phyloP scores from a whole-genome alignment of 2,113 vertebrate genomes.

The Sinocyclocheilus anophthalmus region DNA sequence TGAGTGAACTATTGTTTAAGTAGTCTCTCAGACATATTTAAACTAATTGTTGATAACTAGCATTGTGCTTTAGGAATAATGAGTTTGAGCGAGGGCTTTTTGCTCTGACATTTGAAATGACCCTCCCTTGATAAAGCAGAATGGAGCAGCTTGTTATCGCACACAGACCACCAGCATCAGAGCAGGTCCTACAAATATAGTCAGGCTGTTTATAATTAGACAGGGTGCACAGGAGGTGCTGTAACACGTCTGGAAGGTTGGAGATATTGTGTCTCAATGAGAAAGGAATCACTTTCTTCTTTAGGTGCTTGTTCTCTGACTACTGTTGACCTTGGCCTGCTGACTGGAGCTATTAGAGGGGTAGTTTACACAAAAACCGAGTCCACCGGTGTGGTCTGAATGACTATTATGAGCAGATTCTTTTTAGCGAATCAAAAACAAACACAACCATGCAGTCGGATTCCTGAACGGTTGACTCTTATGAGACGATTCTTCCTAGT shows the following conservation, averaged over 20 bases:
- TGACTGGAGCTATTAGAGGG: background rate
- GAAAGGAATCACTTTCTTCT: conserved; percentile 3
- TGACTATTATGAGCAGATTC: background rate
- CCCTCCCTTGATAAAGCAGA: conserved; percentile 13
- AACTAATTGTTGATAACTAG: background rate
- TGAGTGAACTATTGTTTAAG: background rate
- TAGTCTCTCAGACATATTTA: background rate
- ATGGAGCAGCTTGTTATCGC: background rate
- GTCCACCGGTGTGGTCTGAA: background rate
- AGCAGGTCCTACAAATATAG: background rate
- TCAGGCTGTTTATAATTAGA: conserved; percentile 34
- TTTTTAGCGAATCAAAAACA: background rate
- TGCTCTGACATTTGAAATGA: conserved; percentile 36
- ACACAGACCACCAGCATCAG: background rate
- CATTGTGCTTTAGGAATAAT: background rate
- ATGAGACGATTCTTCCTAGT: background rate
- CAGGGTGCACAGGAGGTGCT: background rate
- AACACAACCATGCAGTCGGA: background rate
- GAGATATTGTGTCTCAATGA: background rate
- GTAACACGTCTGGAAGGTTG: background rate
- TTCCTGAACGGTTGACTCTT: background rate
- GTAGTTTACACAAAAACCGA: background rate
- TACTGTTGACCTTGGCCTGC: background rate
- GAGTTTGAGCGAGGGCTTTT: conserved; percentile 12
- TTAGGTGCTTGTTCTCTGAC: background rate